phyloP scores from a whole-genome alignment of 2,888 invertebrate genomes.

The Platycheirus albimanus region DNA sequence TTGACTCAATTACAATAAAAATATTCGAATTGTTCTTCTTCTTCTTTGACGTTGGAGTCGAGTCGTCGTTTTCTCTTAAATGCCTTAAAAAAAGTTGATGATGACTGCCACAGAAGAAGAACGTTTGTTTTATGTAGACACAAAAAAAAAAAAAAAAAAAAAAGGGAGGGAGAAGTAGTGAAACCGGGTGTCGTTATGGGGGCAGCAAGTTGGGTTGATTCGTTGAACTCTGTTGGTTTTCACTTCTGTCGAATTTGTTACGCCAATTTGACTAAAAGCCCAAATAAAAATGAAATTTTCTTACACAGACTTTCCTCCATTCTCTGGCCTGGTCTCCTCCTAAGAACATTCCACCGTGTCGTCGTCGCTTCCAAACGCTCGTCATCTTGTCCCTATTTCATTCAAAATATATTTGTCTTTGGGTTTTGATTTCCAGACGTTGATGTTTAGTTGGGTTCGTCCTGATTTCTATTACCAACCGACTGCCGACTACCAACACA shows the following conservation, averaged over 20 bases:
- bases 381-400: no score
- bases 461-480: conserved; percentile 28
- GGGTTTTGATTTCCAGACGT: neutral
- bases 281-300: conserved; percentile 50
- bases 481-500: no score
- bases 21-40: conserved; percentile 22
- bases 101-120: conserved; percentile 11
- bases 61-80: conserved; percentile 24
- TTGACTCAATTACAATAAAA: conserved; percentile 57
- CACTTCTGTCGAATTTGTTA: conserved; percentile 69
- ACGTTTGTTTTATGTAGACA: conserved; percentile 17
- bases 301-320: neutral
- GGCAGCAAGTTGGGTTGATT: conserved; percentile 40
- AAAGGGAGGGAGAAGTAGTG: neutral
- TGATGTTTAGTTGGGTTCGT: neutral
- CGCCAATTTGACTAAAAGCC: conserved; percentile 73
- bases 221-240: conserved; percentile 47
- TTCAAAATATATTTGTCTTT: conserved; percentile 28
- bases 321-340: neutral
- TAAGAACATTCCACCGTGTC: neutral
- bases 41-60: no score
- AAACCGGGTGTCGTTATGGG: conserved; percentile 19
- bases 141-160: neutral
- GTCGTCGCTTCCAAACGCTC: no score
- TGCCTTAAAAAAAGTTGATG: conserved; percentile 27